Evolutionary conservation across 1,140 invertebrate genomes (phyloP).

Genomic region (Thaumatotibia leucotreta): DNA sequence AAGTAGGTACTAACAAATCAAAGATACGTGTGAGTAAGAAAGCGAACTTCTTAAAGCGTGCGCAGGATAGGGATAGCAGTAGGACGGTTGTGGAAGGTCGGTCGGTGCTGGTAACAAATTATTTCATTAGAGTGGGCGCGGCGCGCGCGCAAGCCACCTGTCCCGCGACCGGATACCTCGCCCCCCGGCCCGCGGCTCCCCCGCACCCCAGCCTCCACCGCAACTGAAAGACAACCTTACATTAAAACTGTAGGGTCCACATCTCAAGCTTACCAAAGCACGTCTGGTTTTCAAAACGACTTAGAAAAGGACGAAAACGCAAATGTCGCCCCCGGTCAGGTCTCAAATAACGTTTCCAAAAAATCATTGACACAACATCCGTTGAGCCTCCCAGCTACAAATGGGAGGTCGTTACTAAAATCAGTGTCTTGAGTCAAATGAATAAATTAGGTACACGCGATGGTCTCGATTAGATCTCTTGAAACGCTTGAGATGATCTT

Average conservation of each 20-base stretch:
- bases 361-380: conserved; percentile 39
- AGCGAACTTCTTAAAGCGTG: neutral
- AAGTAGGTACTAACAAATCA: conserved; percentile 11
- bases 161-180: conserved; percentile 61
- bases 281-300: conserved; percentile 16
- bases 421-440: conserved; percentile 22
- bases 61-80: conserved; percentile 34
- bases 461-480: conserved; percentile 9
- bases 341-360: conserved; percentile 42
- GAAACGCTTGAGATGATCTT: neutral
- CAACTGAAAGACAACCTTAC: conserved; percentile 7
- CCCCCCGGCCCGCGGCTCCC: conserved; percentile 32
- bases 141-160: conserved; percentile 47
- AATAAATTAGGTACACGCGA: conserved; percentile 27
- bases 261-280: neutral
- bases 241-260: neutral
- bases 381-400: conserved; percentile 27
- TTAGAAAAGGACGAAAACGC: conserved; percentile 37
- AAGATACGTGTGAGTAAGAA: conserved; percentile 17
- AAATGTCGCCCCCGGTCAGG: conserved; percentile 40
- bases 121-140: conserved; percentile 59
- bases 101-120: conserved; percentile 42
- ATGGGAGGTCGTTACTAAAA: conserved; percentile 24
- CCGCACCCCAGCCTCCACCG: neutral
- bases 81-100: conserved; percentile 69